Percentiles rank a stretch among this genome's conserved stretches.
phyloP scores from a whole-genome alignment of 2,888 invertebrate genomes.

The Rhamphomyia laevipes region DNA sequence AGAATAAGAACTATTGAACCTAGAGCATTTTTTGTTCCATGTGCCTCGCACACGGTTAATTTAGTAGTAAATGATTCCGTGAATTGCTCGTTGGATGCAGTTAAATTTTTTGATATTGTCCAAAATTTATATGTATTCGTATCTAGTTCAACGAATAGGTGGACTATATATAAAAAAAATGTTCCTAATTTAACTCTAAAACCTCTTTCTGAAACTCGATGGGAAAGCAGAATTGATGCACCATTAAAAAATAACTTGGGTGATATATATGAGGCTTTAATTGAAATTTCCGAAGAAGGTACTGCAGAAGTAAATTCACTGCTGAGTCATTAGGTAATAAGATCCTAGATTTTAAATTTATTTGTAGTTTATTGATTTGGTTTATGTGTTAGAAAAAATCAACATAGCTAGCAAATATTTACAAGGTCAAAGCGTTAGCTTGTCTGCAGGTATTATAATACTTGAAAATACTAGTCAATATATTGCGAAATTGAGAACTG shows the following conservation, averaged over 20 bases:
- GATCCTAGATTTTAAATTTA: conserved; percentile 6
- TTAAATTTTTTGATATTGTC: conserved; percentile 7
- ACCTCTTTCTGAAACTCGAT: conserved; percentile 1
- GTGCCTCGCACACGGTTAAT: conserved; percentile 5
- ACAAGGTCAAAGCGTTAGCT: neutral
- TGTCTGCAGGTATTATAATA: neutral
- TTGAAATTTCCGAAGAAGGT: conserved; percentile 3
- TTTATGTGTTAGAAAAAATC: conserved; percentile 6
- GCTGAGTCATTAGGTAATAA: conserved; percentile 6
- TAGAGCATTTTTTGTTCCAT: conserved; percentile 9
- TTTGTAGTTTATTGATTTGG: conserved; percentile 5
- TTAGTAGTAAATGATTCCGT: conserved; percentile 7
- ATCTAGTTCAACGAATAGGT: neutral
- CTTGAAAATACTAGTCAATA: neutral
- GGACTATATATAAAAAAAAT: conserved; percentile 1
- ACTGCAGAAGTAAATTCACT: neutral
- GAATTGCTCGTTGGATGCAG: conserved; percentile 5
- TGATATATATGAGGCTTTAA: conserved; percentile 3
- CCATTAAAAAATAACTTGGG: conserved; percentile 2
- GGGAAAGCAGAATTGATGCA: conserved; percentile 5
- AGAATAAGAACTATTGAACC: conserved; percentile 5
- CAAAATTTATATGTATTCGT: neutral
- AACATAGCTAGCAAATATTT: conserved; percentile 3
- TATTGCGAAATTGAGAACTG: neutral
- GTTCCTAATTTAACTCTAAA: conserved; percentile 1